These are phyloP conservation scores for Dasyornis broadbenti DNA, from an alignment of 2,113 vertebrate species.

Conservation along the genomic window DNA sequence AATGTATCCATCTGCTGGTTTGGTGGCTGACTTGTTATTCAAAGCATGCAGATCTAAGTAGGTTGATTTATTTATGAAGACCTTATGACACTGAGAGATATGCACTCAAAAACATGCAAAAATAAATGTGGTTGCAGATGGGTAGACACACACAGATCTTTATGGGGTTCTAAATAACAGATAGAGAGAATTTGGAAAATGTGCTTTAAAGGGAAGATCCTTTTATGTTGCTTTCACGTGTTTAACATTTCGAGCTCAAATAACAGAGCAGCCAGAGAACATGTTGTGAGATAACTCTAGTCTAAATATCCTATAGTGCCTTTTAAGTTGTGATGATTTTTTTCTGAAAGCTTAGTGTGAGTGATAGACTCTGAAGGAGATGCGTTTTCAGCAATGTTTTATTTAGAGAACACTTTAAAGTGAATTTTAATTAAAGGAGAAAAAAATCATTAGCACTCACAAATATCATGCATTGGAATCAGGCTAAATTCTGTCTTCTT, in stretches of 20 bases:
- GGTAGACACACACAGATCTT: slow-evolving; percentile 19
- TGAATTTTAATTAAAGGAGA: slow-evolving; percentile 11
- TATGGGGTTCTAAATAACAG: slow-evolving; percentile 19
- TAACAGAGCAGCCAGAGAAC: slow-evolving; percentile 31
- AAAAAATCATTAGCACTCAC: not conserved
- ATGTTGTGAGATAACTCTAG: slow-evolving; percentile 24
- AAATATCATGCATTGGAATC: not conserved
- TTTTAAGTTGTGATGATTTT: not conserved
- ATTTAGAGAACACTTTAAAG: slow-evolving; percentile 13
- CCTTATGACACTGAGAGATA: slow-evolving; percentile 66
- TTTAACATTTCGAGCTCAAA: slow-evolving; percentile 46
- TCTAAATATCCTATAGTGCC: slow-evolving; percentile 22
- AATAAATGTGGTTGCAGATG: slow-evolving; percentile 68
- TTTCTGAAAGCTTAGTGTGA: slow-evolving; percentile 2
- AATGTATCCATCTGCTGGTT: slow-evolving; percentile 74
- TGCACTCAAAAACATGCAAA: slow-evolving; percentile 57
- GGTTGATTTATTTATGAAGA: slow-evolving; percentile 77
- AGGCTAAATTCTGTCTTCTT: not conserved
- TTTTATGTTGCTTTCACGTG: slow-evolving; percentile 37
- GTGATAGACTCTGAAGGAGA: not conserved
- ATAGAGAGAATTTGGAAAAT: slow-evolving; percentile 37
- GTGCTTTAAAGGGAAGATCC: slow-evolving; percentile 21
- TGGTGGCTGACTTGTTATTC: slow-evolving; percentile 64
- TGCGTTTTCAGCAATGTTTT: not conserved
- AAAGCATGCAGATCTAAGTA: slow-evolving; percentile 67